phyloP scores from a whole-genome alignment of 2,888 invertebrate species.

The Agelastica alni region DNA sequence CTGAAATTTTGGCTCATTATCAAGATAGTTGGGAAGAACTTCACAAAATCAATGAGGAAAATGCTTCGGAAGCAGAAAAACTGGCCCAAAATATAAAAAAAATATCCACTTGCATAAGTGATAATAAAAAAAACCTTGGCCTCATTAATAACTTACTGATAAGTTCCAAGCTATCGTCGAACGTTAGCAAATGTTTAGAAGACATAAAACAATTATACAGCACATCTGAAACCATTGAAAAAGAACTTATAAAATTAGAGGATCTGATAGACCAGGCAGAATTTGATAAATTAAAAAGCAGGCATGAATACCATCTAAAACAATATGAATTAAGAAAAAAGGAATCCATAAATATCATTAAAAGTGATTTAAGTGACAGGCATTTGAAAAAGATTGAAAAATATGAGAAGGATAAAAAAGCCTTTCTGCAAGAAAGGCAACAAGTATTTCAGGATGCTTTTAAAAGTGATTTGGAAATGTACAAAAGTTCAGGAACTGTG shows the following conservation, averaged over 20 bases:
- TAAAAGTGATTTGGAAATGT: conserved; percentile 67
- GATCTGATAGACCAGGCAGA: conserved; percentile 71
- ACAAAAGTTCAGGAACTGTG: conserved; percentile 65
- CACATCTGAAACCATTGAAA: conserved; percentile 67
- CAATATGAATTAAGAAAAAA: conserved; percentile 67
- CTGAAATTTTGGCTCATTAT: conserved; percentile 69
- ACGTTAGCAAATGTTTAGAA: conserved; percentile 60
- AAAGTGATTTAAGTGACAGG: conserved; percentile 61
- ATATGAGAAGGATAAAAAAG: conserved; percentile 62
- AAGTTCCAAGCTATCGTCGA: conserved; percentile 49
- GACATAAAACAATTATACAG: conserved; percentile 62
- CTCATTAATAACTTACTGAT: conserved; percentile 47
- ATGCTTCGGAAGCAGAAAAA: conserved; percentile 65
- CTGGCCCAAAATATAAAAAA: conserved; percentile 58
- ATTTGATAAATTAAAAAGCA: conserved; percentile 71
- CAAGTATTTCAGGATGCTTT: conserved; percentile 73
- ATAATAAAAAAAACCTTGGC: conserved; percentile 46
- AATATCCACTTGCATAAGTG: conserved; percentile 47
- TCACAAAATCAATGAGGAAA: conserved; percentile 70
- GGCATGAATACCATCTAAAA: conserved; percentile 72
- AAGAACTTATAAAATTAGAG: conserved; percentile 67
- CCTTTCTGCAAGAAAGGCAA: conserved; percentile 66
- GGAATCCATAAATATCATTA: conserved; percentile 55
- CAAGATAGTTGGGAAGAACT: conserved; percentile 74
- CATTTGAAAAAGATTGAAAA: conserved; percentile 63